Base-by-base conservation (phyloP, 1,140 invertebrate genomes). In the Drosophila nigromelanica region DNA sequence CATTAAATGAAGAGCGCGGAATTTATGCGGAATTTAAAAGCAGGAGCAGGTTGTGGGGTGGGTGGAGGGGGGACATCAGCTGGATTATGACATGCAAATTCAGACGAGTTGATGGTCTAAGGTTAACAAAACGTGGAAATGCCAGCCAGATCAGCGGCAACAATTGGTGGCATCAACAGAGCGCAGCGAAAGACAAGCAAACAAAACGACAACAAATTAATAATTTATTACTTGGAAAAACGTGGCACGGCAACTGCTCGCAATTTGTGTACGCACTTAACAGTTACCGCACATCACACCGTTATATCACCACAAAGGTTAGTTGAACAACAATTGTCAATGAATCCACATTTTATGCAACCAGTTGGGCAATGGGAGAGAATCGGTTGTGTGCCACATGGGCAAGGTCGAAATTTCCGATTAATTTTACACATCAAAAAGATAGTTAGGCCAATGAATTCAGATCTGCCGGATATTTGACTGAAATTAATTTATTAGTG, bases 301-400 rank as follows among this genome's bases (percentile, higher is more conserved):
- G 66, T 86, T 87, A 87, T 87, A 72, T 80, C 73, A 39, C 48
- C 60, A 33, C 72, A 63, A 86, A 86, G 77, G 81, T 86, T 86
- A 68, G 74, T 68, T 78, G 80, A 87, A 81, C 78, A 87, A 67
- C 43, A 59, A 42, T 67, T 45, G 47, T 59, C 33, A 6, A 56
- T 18, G 30, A 30, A 6, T 47, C 37, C 14, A 55, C 59, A 33
- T 33, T 30, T 64, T 56, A 21, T 15, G 37, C 48, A 62, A 62
- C n/a, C 52, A 40, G 30, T 73, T 47, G 39, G 15, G 48, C 18
- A 68, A 73, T 40, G 21, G 24, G 8, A 8, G 8, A 27, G 2
- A 33, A 18, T 18, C 18, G 2, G 1, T 18, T 18, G 1, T 18
- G 18, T 18, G 18, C 18, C 18, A 18, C 18, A 1, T 18, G 18